These are phyloP conservation scores for Pseudanteris insignis DNA, from an alignment of 2,888 invertebrate species.

Conservation along the genomic window DNA sequence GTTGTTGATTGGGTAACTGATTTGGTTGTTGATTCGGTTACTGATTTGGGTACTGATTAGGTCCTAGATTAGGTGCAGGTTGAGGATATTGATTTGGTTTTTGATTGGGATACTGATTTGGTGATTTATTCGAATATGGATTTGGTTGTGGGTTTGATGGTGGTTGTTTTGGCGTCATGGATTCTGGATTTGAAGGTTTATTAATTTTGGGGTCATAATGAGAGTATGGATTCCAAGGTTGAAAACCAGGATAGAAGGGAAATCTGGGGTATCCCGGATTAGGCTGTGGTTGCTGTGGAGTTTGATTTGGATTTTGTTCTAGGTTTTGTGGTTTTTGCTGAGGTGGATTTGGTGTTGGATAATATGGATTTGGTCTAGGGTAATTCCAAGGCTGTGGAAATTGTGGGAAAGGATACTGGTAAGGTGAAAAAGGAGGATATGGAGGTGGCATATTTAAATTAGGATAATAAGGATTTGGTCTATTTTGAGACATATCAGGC, in stretches of 20 bases:
- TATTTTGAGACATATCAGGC: conserved; percentile 11
- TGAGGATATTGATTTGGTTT: background rate
- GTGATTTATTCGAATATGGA: conserved; percentile 12
- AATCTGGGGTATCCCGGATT: conserved; percentile 28
- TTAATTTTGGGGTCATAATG: conserved; percentile 28
- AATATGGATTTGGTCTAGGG: conserved; percentile 3
- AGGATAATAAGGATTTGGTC: conserved; percentile 10
- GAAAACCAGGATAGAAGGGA: conserved; percentile 27
- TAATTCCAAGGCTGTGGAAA: conserved; percentile 22
- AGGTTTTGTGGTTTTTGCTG: conserved; percentile 12
- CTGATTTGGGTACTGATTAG: too few species aligned
- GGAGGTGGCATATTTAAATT: conserved; percentile 18
- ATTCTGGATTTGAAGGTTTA: conserved; percentile 13
- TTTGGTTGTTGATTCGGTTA: too few species aligned
- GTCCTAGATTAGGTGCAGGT: background rate
- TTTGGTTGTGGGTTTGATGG: conserved; percentile 1
- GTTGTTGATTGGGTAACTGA: too few species aligned
- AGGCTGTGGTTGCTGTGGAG: conserved; percentile 1
- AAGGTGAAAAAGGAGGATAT: conserved; percentile 10
- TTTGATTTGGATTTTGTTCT: conserved; percentile 7
- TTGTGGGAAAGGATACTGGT: conserved; percentile 8
- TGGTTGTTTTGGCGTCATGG: background rate
- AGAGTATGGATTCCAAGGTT: conserved; percentile 37
- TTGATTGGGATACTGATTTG: background rate
- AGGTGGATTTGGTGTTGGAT: background rate